Evolutionary conservation across 2,113 vertebrate genomes (phyloP).

Genomic region (Sphyrna mokarran): DNA sequence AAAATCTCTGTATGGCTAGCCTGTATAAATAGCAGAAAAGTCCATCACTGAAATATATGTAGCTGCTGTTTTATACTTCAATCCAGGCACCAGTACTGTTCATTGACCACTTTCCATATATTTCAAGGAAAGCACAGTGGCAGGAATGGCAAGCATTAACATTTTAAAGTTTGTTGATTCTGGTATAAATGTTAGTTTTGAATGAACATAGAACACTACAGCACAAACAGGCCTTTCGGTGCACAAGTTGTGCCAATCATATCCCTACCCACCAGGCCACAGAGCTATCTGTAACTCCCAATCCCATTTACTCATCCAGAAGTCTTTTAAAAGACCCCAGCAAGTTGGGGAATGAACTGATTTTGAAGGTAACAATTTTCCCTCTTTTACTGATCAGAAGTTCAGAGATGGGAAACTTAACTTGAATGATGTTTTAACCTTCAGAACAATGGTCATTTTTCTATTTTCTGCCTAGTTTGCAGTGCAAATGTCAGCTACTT

Average conservation of each 20-base stretch:
- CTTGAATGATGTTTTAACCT: too few relatives aligned
- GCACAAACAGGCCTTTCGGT: too few relatives aligned
- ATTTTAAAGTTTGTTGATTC: neutral
- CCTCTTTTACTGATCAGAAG: neutral
- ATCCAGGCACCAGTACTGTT: neutral
- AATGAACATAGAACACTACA: too few relatives aligned
- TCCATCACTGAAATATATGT: neutral
- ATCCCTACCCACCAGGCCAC: too few relatives aligned
- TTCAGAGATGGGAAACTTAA: neutral
- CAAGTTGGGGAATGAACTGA: too few relatives aligned
- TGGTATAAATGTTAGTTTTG: neutral
- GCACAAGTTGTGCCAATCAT: too few relatives aligned
- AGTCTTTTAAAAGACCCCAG: too few relatives aligned
- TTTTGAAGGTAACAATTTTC: neutral
- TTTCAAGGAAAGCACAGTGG: neutral
- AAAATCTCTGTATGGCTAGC: neutral
- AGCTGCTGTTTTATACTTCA: neutral
- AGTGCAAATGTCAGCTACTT: constrained; percentile 16
- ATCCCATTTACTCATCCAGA: too few relatives aligned
- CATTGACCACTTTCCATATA: neutral
- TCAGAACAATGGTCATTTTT: neutral
- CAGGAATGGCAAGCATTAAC: neutral
- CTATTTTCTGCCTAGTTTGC: neutral
- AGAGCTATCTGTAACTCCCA: too few relatives aligned
- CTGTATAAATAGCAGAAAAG: neutral